These are phyloP conservation scores for Ctenosaura bakeri DNA, from an alignment of 2,797 vertebrate genomes.

Conservation along the genomic window DNA sequence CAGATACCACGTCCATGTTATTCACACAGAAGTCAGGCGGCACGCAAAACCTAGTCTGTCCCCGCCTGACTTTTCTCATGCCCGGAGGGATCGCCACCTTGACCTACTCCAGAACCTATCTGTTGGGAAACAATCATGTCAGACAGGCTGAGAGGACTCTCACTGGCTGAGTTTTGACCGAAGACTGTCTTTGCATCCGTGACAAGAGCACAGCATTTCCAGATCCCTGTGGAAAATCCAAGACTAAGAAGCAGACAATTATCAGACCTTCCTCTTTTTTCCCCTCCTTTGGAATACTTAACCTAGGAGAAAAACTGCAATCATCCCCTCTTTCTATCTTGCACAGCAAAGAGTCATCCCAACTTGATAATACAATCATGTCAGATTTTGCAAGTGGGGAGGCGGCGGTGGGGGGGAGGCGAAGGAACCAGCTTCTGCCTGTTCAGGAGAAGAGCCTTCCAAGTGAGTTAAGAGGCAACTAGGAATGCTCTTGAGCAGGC, in stretches of 20 bases:
- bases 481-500: background rate
- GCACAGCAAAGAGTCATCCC: background rate
- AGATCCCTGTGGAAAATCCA: slow-evolving; percentile 5
- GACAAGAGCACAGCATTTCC: background rate
- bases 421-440: background rate
- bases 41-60: background rate
- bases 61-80: slow-evolving; percentile 29
- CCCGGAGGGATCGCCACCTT: slow-evolving; percentile 16
- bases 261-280: background rate
- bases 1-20: background rate
- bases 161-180: background rate
- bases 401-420: background rate
- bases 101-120: slow-evolving; percentile 17
- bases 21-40: background rate
- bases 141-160: background rate
- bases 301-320: background rate
- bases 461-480: slow-evolving; percentile 9
- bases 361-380: background rate
- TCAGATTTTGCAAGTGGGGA: background rate
- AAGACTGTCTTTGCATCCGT: background rate
- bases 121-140: slow-evolving; percentile 1
- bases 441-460: background rate
- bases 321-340: background rate
- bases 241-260: background rate
- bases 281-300: background rate